A percentile compares a stretch with the other conserved stretches of the same genome.
phyloP scores from a whole-genome alignment of 1,140 invertebrate genomes.

The Berghia stephanieae region DNA sequence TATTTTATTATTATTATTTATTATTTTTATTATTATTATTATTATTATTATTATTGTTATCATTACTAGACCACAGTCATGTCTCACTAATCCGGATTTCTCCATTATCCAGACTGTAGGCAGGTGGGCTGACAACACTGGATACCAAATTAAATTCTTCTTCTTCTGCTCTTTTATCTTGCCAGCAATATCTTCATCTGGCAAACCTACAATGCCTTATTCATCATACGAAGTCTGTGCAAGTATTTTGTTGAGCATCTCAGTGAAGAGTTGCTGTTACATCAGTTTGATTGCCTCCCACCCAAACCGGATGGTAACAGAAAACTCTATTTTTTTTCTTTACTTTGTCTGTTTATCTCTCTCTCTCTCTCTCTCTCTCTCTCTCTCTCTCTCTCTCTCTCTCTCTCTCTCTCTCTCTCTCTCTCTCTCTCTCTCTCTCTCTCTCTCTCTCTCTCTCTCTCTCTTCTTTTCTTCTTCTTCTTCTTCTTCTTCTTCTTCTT shows the following conservation, averaged over 20 bases:
- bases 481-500: neutral
- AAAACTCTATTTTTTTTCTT: neutral
- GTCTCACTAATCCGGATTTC: no score
- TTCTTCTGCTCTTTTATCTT: constrained; percentile 34
- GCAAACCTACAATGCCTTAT: constrained; percentile 94
- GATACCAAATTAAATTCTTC: no score
- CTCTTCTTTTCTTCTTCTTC: neutral
- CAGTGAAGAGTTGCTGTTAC: constrained; percentile 69
- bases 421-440: neutral
- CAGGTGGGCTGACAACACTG: no score
- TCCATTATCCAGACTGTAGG: no score
- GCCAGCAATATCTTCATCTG: constrained; percentile 89
- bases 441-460: neutral
- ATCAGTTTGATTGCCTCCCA: constrained; percentile 66
- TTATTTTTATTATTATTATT: no score
- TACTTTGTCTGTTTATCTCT: no score
- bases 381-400: no score
- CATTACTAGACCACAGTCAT: no score
- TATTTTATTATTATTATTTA: no score
- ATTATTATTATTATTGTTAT: no score
- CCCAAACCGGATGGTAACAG: constrained; percentile 50
- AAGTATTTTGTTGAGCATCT: constrained; percentile 84
- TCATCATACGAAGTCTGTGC: constrained; percentile 86
- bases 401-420: neutral
- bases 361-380: no score